Percentiles rank a stretch among this genome's conserved stretches.
phyloP scores from a whole-genome alignment of 2,797 vertebrate genomes.

The Sebastolobus altivelis region DNA sequence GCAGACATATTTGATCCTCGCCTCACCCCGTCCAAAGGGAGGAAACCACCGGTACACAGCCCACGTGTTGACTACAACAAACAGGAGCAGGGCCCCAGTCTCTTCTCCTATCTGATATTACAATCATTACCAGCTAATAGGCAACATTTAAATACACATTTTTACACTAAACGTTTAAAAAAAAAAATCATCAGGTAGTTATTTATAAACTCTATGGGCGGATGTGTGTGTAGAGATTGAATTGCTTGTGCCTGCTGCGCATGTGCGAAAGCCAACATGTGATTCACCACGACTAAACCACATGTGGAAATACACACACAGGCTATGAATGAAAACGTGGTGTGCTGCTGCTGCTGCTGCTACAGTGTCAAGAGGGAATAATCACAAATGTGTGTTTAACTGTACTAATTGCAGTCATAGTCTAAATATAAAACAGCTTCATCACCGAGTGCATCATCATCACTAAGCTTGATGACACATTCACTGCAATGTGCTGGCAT shows the following conservation, averaged over 20 bases:
- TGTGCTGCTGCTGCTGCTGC: neutral
- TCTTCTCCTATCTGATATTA: neutral
- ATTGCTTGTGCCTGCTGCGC: slow-evolving; percentile 30
- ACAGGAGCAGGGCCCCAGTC: slow-evolving; percentile 24
- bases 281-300: slow-evolving; percentile 54
- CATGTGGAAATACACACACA: slow-evolving; percentile 56
- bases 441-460: neutral
- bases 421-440: neutral
- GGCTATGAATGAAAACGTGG: slow-evolving; percentile 39
- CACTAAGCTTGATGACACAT: slow-evolving; percentile 15
- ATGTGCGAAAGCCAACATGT: slow-evolving; percentile 65
- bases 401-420: neutral
- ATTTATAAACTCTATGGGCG: neutral
- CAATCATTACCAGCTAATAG: accelerated
- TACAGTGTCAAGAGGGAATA: neutral
- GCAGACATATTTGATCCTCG: slow-evolving; percentile 78
- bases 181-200: accelerated
- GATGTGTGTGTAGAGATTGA: neutral
- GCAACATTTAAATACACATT: accelerated
- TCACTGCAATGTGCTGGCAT: slow-evolving; percentile 49
- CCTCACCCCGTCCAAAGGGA: slow-evolving; percentile 57
- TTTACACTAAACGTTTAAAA: accelerated
- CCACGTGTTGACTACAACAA: slow-evolving; percentile 83
- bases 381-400: neutral
- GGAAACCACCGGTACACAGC: neutral